Percentiles rank a stretch among this genome's conserved stretches.
These are phyloP conservation scores for Alauda arvensis DNA, from an alignment of 2,797 vertebrate species.

Conservation along the genomic window DNA sequence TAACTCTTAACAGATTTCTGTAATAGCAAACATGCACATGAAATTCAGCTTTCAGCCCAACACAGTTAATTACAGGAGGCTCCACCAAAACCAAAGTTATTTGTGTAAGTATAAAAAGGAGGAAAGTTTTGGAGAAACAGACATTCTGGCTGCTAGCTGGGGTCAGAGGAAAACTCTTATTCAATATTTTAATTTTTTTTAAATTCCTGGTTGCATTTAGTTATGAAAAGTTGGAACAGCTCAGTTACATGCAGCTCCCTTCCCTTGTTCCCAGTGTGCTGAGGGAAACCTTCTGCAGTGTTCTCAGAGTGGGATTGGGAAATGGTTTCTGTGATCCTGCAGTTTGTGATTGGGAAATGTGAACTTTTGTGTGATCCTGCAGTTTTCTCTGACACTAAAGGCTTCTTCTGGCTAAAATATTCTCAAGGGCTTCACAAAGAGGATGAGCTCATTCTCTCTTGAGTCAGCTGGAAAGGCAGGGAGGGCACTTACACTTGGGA, in stretches of 20 bases:
- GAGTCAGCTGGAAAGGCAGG: background rate
- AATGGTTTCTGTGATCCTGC: background rate
- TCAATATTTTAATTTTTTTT: background rate
- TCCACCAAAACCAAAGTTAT: constrained; percentile 31
- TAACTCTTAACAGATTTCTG: constrained; percentile 20
- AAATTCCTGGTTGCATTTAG: background rate
- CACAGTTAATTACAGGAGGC: constrained; percentile 24
- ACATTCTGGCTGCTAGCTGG: background rate
- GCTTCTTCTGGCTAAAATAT: background rate
- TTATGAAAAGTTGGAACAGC: background rate
- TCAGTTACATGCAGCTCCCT: background rate
- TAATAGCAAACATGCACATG: background rate
- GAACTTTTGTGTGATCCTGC: constrained; percentile 19
- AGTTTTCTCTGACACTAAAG: background rate
- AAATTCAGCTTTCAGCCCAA: constrained; percentile 13
- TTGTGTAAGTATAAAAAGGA: background rate
- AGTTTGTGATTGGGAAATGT: background rate
- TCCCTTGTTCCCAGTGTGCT: background rate
- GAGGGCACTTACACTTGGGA: background rate
- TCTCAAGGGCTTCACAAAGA: background rate
- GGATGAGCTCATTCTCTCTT: background rate
- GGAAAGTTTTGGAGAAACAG: background rate
- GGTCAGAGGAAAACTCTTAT: background rate
- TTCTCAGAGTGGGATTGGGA: constrained; percentile 9
- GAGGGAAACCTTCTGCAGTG: constrained; percentile 10